These are phyloP conservation scores for Meloe dianella DNA, from an alignment of 2,888 invertebrate genomes.

Conservation along the genomic window DNA sequence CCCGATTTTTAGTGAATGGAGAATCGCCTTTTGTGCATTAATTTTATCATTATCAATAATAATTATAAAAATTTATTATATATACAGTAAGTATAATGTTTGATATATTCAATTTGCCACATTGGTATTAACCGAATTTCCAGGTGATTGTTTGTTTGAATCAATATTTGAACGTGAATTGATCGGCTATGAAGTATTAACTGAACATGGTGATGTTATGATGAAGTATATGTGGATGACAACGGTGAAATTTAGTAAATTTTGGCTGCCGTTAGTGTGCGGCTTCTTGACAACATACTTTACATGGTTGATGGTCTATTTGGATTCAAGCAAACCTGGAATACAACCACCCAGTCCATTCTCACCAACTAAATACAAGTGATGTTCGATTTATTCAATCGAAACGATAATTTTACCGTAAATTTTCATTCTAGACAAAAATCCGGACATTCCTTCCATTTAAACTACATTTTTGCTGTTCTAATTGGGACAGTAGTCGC, in stretches of 20 bases:
- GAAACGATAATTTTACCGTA: too few species aligned
- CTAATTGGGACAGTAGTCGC: conserved; percentile 60
- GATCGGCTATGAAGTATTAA: conserved; percentile 48
- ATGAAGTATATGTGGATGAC: conserved; percentile 52
- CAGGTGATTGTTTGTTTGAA: conserved; percentile 43
- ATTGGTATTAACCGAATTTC: conserved; percentile 24
- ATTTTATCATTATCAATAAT: conserved; percentile 50
- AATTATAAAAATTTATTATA: conserved; percentile 45
- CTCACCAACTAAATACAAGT: conserved; percentile 62
- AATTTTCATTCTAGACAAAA: conserved; percentile 50
- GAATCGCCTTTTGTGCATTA: conserved; percentile 50
- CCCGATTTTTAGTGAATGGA: conserved; percentile 49
- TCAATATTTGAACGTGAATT: conserved; percentile 49
- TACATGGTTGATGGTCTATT: conserved; percentile 66
- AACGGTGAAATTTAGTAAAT: conserved; percentile 49
- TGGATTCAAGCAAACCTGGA: conserved; percentile 68
- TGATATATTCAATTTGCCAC: not conserved
- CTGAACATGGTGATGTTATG: conserved; percentile 54
- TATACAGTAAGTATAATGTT: conserved; percentile 51
- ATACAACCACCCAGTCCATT: conserved; percentile 66
- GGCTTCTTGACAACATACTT: conserved; percentile 63
- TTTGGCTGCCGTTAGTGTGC: conserved; percentile 57
- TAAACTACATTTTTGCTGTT: conserved; percentile 62
- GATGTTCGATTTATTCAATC: too few species aligned
- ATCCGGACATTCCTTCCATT: conserved; percentile 57